Conservation (phyloP, 2,888 invertebrate genomes). For the Zeuzera pyrina region DNA sequence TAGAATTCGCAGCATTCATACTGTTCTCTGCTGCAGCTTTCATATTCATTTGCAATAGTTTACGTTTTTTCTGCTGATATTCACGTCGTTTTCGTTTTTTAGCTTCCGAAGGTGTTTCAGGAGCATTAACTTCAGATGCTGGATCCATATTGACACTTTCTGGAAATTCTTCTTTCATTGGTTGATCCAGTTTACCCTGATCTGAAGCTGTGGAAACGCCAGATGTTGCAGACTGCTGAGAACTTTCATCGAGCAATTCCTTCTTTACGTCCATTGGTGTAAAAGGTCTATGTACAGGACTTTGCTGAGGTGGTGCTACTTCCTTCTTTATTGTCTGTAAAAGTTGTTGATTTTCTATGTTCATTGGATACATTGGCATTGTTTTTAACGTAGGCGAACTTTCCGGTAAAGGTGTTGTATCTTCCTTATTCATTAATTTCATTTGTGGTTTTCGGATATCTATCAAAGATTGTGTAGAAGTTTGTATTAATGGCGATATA, state of each 20-base stretch:
- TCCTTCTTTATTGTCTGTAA: constrained; percentile 72
- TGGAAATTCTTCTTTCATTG: constrained; percentile 73
- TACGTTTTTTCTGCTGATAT: constrained; percentile 88
- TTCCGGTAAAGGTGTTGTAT: constrained; percentile 53
- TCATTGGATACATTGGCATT: constrained; percentile 54
- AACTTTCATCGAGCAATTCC: constrained; percentile 79
- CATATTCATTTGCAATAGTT: constrained; percentile 81
- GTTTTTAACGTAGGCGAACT: constrained; percentile 56
- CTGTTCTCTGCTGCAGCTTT: constrained; percentile 75
- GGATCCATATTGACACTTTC: constrained; percentile 60
- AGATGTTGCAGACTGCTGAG: constrained; percentile 74
- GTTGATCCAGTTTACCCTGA: constrained; percentile 72
- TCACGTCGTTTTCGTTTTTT: constrained; percentile 83
- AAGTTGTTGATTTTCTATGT: constrained; percentile 48
- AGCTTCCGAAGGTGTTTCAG: constrained; percentile 69
- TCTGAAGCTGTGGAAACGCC: constrained; percentile 74
- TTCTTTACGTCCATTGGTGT: constrained; percentile 80
- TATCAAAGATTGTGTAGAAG: constrained; percentile 64
- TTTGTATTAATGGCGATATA: constrained; percentile 48
- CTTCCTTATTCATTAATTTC: constrained; percentile 56
- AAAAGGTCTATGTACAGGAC: constrained; percentile 68
- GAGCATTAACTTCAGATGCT: constrained; percentile 46
- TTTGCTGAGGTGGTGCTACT: constrained; percentile 58
- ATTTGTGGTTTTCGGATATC: constrained; percentile 58
- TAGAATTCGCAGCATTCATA: constrained; percentile 62